Base-by-base conservation (phyloP, 2,888 invertebrate genomes). In the Pollenia amentaria region DNA sequence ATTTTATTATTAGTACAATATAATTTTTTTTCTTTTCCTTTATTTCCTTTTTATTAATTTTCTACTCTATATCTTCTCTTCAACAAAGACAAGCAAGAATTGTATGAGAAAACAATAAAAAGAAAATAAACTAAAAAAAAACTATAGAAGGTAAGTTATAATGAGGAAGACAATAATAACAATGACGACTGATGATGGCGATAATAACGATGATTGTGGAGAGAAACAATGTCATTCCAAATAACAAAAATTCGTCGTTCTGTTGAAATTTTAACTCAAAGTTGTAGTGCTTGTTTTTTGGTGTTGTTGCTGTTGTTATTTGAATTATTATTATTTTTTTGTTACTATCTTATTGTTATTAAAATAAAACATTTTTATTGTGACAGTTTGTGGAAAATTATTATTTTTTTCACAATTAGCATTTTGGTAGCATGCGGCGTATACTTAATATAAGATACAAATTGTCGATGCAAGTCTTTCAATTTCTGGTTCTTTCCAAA, bases 321-420 rank as follows among this genome's bases (percentile, higher is more conserved):
- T 21, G 16, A 53, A 40, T 40, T 38, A 46, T 69, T 53, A 16
- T 64, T 12, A 38, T 60, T 60, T 38, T 44, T 7, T 46, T 73
- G 38, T 46, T n/a, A 29, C 44, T 29, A 21, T 14, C 44, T 57
- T 42, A 44, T 48, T 73, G 60, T 73, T 60, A 73, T 60, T 38
- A 38, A 73, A 73, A 48, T 48, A 73, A 21, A 60, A 42, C 16
- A 64, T 62, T 62, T 16, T 42, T 51, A 1, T 51, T 53, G 3
- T n/a, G 53, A 12, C 53, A 51, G 21, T 21, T 44, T 44, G 46
- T 29, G 18, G 40, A 44, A 57, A 57, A 60, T 57, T 29, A 46
- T 29, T 46, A 7, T 48, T 9, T n/a, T 8, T 44, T 69, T 46
- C 60, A n/a, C n/a, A n/a, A n/a, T n/a, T n/a, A n/a, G n/a, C n/a